Evolutionary conservation across 2,888 invertebrate genomes (phyloP), one percentile per base, ranked within the genome.

Genomic region (Drosophila macrothrix): DNA sequence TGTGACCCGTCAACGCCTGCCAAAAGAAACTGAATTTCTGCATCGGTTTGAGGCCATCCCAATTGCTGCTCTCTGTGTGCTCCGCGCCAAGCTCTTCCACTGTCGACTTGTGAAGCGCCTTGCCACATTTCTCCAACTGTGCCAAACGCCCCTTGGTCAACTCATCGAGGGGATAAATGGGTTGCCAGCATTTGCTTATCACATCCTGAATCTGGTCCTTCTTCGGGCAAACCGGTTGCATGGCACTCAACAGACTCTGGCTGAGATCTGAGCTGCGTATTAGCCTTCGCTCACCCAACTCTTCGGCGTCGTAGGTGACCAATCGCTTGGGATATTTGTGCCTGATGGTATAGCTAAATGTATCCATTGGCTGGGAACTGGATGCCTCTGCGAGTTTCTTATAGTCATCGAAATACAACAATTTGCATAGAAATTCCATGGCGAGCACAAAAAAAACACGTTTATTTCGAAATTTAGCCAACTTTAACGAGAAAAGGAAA

Each of bases 1-100:
- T 60, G 4, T 87, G 71, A 7, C 82, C 76, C 0, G 87, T 79
- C 0, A 83, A 56, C 0, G 80, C 80, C 1, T 76, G 72, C 92
- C 92, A 91, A 35, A 82, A 87, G 69, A 73, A 92, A 2, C 73
- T 53, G 6, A 92, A 55, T 55, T 86, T 83, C 19, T 84, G 58
- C 29, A 60, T 43, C 0, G 79, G 29, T 4, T 60, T 70, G 0
- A 90, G 55, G 0, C 12, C 19, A 19, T 68, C 52, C 91, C 91
- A 92, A 0, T 35, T 29, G 37, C 2, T 0, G 7, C 3, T 0
- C 29, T 33, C 3, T 43, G 10, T 4, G 12, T 14, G 4, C 22
- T 37, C 33, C 1, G 4, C 5, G 12, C 46, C 3, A 0, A 46
- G 29, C 1, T 16, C 9, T 1, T n/a, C 3, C 9, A 31, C 2